Conservation (phyloP, 2,113 vertebrate genomes). For the Myotis brandtii region DNA sequence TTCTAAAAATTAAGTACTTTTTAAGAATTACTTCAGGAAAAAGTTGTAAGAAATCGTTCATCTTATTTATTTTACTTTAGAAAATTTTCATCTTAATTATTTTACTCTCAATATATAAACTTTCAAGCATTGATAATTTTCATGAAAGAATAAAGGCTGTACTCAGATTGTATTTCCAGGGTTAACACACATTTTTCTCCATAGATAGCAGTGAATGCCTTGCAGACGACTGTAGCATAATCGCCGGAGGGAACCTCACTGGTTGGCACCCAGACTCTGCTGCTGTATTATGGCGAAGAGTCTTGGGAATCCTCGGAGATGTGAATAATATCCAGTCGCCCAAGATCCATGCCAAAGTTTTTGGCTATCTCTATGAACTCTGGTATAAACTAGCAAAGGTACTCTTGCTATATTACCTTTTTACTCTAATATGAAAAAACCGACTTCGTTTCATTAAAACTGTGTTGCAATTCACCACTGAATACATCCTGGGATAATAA, state of each 20-base stretch:
- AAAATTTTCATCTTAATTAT: conserved; percentile 27
- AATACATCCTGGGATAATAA: not conserved
- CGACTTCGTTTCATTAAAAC: not conserved
- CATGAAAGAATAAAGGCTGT: not conserved
- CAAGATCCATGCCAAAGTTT: conserved; percentile 96
- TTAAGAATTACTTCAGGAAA: not conserved
- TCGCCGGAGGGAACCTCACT: conserved; percentile 95
- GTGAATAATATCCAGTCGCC: conserved; percentile 96
- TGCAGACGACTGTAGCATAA: conserved; percentile 96
- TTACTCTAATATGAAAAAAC: not conserved
- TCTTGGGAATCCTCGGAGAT: conserved; percentile 97
- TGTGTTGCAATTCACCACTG: not conserved
- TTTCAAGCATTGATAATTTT: not conserved
- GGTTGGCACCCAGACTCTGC: conserved; percentile 98
- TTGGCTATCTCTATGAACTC: conserved; percentile 94
- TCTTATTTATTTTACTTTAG: not conserved
- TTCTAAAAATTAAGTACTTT: not conserved
- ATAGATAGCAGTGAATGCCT: conserved; percentile 96
- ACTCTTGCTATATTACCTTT: conserved; percentile 28
- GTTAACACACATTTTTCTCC: not conserved
- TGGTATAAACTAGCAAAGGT: conserved; percentile 99
- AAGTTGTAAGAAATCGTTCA: conserved; percentile 11
- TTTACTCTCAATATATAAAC: not conserved
- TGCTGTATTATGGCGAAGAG: conserved; percentile 96
- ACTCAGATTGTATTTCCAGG: not conserved